Evolutionary conservation across 1,140 invertebrate species (phyloP).

Genomic region (Palaemon carinicauda): DNA sequence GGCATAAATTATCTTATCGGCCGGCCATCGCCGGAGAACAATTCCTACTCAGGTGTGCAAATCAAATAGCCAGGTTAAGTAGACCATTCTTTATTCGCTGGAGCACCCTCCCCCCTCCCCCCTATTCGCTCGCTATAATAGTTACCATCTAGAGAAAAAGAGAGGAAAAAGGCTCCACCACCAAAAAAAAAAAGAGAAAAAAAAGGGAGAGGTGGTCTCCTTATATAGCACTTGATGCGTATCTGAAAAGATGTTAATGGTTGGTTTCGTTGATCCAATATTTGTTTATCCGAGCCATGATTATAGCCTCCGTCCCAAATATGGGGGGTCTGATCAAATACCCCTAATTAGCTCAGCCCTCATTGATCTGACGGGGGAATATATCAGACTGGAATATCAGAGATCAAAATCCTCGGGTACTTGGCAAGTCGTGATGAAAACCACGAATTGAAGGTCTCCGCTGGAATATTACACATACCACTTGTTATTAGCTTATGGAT

Average conservation of each 20-base stretch:
- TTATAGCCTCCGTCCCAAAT: slow-evolving; percentile 25
- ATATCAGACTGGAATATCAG: neutral
- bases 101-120: too few relatives aligned
- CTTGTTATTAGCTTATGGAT: neutral
- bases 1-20: slow-evolving; percentile 20
- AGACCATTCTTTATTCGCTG: neutral
- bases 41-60: slow-evolving; percentile 7
- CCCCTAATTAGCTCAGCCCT: slow-evolving; percentile 5
- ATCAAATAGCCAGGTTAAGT: neutral
- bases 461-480: neutral
- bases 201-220: neutral
- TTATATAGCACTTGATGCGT: neutral
- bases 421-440: neutral
- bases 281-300: slow-evolving; percentile 34
- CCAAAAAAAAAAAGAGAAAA: neutral
- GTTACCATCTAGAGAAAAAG: neutral
- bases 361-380: neutral
- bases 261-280: slow-evolving; percentile 20
- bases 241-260: neutral
- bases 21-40: neutral
- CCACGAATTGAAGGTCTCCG: neutral
- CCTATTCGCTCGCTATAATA: too few relatives aligned
- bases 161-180: neutral
- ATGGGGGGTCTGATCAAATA: slow-evolving; percentile 25
- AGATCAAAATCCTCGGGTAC: neutral